phyloP scores from a whole-genome alignment of 23 tunicate species.

The Trididemnum nubilum region DNA sequence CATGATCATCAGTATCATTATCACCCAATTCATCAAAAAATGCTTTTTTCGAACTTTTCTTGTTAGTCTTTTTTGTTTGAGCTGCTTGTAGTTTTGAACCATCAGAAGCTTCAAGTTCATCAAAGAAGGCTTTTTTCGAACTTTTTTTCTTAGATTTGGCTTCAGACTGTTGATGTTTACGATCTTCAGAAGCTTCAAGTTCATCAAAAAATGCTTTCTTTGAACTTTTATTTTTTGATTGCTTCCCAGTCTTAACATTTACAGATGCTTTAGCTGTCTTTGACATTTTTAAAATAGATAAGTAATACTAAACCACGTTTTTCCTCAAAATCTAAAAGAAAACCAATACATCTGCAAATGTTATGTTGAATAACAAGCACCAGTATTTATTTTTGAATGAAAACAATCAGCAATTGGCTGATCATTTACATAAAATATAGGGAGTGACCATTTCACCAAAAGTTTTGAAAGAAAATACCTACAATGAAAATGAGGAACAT shows the following conservation, averaged over 20 bases:
- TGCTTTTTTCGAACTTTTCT: conserved; percentile 62
- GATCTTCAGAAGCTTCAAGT: conserved; percentile 40
- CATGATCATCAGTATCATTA: background rate
- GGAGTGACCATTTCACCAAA: too few species aligned
- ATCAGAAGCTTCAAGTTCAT: conserved; percentile 64
- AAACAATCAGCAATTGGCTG: too few species aligned
- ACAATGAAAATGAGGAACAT: too few species aligned
- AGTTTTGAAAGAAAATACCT: too few species aligned
- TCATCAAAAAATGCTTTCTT: conserved; percentile 86
- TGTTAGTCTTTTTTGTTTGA: background rate
- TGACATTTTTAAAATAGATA: background rate
- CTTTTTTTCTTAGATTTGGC: conserved; percentile 46
- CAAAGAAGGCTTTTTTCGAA: conserved; percentile 84
- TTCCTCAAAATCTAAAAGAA: too few species aligned
- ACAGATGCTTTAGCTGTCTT: background rate
- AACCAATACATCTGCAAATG: too few species aligned
- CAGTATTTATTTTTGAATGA: too few species aligned
- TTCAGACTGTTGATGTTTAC: background rate
- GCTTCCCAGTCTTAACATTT: background rate
- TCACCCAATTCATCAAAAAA: conserved; percentile 78
- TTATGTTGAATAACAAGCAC: too few species aligned
- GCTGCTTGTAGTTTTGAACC: background rate
- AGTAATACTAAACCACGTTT: too few species aligned
- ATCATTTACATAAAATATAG: too few species aligned
- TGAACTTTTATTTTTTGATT: conserved; percentile 38